Base-by-base conservation (phyloP, 37 sponge, comb jelly and placozoan species). In the Diacarnus erythraeanus region DNA sequence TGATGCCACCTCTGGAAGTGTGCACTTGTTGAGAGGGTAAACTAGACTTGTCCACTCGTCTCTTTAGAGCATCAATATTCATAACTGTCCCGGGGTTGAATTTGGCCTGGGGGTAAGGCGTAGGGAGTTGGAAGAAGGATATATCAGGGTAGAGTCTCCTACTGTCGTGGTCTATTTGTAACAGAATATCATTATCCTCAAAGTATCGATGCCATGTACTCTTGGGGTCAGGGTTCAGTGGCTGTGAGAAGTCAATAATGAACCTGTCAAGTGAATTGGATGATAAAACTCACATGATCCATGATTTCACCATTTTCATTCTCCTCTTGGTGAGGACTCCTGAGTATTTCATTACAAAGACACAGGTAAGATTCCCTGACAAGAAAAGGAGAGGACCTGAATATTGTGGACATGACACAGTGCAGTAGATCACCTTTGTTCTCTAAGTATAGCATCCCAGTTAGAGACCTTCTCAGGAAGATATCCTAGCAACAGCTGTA, bases 121-220 rank as follows among this genome's bases (percentile, higher is more conserved):
- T 92, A 4, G 93, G 79, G 43, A 85, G 92, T 64, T 97, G 98
- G 73, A 97, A 94, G 91, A 97, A 97, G 42, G 90, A 85, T 36
- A 97, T 86, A 20, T 94, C 98, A 22, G 98, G 98, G 73, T 89
- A 94, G 26, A 97, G 74, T 12, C 98, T 57, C 78, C 89, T 37
- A 8, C 87, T 71, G 78, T 97, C 98, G 36, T 91, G 87, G 69
- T 97, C 95, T 64, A 97, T 97, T 60, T 97, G 98, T 3, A 86
- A 75, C 2, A 97, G 82, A 26, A 92, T 77, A 23, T 89, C 88
- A 79, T 97, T 97, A 64, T 97, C 98, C 59, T 92, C 74, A 76
- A 97, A 97, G 57, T 77, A 97, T 23, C 68, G 71, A 30, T 86
- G 58, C 98, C 98, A 97, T 6, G 35, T 74, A 42, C 94, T 86